Evolutionary conservation across 2,113 vertebrate species (phyloP).

Genomic region (Rhineura floridana): DNA sequence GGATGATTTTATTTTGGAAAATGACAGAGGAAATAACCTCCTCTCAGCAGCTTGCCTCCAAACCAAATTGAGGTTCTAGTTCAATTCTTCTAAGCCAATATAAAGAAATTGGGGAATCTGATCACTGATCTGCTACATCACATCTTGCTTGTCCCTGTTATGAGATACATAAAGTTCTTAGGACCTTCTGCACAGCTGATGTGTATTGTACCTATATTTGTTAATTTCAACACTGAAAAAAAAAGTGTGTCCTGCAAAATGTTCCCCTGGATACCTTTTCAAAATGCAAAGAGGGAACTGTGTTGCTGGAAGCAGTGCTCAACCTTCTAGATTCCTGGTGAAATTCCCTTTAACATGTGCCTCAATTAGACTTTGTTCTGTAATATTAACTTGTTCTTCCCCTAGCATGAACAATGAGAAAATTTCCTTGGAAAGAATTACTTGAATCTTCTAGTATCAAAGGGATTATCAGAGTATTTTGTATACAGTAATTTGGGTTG

Average conservation of each 20-base stretch:
- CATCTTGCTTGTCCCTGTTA: neutral
- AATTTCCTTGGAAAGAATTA: neutral
- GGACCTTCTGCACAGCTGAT: neutral
- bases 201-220: neutral
- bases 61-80: neutral
- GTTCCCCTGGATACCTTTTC: neutral
- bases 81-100: neutral
- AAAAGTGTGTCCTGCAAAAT: neutral
- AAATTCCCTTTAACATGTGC: conserved; percentile 1
- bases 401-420: neutral
- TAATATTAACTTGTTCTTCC: neutral
- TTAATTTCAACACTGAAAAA: neutral
- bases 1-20: neutral
- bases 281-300: neutral
- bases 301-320: neutral
- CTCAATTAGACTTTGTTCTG: neutral
- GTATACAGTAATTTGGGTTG: neutral
- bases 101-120: neutral
- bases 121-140: neutral
- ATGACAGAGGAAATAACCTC: neutral
- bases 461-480: neutral
- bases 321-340: neutral
- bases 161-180: neutral
- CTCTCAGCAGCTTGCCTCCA: neutral
- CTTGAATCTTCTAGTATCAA: neutral